A percentile compares a stretch with the other conserved stretches of the same genome.
Conservation (phyloP, 2,113 vertebrate genomes). For the Gymnogyps californianus region DNA sequence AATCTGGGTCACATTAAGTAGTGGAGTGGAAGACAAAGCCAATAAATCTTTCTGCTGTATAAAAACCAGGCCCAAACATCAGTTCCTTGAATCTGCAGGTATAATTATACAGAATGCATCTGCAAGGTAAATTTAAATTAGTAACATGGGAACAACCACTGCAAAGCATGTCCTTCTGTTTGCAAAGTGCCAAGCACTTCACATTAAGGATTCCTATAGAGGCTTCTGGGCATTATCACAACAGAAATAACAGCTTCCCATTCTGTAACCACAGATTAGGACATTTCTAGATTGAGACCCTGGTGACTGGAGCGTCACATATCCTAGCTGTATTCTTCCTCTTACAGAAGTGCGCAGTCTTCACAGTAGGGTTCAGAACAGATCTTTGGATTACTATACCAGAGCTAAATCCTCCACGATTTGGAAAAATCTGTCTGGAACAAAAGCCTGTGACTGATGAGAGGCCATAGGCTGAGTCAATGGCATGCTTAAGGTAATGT, state of each 20-base stretch:
- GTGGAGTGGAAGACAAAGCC: background rate
- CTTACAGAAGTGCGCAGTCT: fast-evolving
- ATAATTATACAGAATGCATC: background rate
- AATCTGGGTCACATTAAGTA: background rate
- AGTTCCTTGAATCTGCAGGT: background rate
- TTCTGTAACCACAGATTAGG: background rate
- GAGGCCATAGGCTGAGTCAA: background rate
- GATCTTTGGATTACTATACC: background rate
- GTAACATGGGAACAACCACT: background rate
- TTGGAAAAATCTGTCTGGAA: background rate
- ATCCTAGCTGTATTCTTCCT: background rate
- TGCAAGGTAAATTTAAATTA: background rate
- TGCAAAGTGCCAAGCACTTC: background rate
- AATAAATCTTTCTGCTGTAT: background rate
- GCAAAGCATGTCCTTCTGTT: background rate
- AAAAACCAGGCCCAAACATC: background rate
- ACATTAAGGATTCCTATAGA: background rate
- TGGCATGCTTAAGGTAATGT: background rate
- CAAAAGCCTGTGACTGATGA: background rate
- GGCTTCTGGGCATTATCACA: background rate
- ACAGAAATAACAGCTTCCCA: background rate
- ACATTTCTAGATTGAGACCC: background rate
- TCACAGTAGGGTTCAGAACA: background rate
- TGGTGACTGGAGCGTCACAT: background rate
- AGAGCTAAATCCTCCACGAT: background rate